These are phyloP conservation scores for Psophia crepitans DNA, from an alignment of 2,113 vertebrate species.

Conservation along the genomic window DNA sequence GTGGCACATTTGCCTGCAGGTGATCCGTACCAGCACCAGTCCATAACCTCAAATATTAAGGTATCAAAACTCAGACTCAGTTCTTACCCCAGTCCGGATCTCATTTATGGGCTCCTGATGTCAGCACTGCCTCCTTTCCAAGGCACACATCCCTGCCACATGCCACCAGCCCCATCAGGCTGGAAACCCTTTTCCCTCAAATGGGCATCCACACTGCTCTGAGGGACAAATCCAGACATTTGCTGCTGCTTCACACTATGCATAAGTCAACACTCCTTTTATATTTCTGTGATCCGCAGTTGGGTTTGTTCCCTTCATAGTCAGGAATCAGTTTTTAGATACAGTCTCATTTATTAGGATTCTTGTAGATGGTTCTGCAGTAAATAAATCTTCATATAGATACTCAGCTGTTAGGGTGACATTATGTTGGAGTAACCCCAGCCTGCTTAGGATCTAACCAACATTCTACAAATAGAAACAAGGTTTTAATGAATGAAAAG, in stretches of 20 bases:
- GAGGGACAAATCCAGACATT: background rate
- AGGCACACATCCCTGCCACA: accelerated
- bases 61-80: background rate
- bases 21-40: background rate
- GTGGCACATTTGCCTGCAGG: background rate
- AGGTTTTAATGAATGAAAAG: background rate
- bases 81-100: background rate
- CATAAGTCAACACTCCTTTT: background rate
- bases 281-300: background rate
- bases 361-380: background rate
- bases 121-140: background rate
- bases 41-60: background rate
- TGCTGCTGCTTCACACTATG: background rate
- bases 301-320: background rate
- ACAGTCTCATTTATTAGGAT: background rate
- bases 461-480: background rate
- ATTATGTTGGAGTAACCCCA: background rate
- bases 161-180: accelerated
- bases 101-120: background rate
- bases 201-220: background rate
- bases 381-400: accelerated
- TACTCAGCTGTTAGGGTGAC: background rate
- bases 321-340: background rate
- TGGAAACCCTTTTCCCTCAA: background rate
- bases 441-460: background rate